Conservation (phyloP, 2,797 vertebrate species). For the Hoplostethus atlanticus region DNA sequence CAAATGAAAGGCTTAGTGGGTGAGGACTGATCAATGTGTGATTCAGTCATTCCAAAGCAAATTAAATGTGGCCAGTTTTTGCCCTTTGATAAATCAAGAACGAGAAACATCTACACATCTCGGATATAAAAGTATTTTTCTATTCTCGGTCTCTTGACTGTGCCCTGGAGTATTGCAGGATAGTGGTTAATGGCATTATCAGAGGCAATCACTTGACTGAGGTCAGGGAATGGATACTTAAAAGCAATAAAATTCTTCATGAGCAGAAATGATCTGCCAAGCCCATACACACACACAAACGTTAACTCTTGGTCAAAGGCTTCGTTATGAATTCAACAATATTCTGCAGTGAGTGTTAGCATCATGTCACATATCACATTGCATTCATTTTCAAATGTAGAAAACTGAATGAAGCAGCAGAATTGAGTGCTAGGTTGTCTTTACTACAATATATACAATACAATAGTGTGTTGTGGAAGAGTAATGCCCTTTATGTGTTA, state of each 20-base stretch:
- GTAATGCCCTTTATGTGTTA: background rate
- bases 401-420: background rate
- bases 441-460: background rate
- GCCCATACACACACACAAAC: background rate
- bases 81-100: slow-evolving; percentile 54
- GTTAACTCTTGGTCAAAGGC: slow-evolving; percentile 32
- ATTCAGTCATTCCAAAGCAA: slow-evolving; percentile 61
- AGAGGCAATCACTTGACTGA: slow-evolving; percentile 69
- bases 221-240: slow-evolving; percentile 66
- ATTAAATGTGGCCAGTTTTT: slow-evolving; percentile 55
- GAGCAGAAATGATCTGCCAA: slow-evolving; percentile 57
- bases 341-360: background rate
- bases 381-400: background rate
- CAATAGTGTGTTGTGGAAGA: background rate
- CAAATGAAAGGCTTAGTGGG: slow-evolving; percentile 50
- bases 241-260: slow-evolving; percentile 64
- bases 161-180: slow-evolving; percentile 58
- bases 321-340: slow-evolving; percentile 14
- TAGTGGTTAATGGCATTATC: slow-evolving; percentile 74
- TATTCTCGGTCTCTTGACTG: slow-evolving; percentile 60
- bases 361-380: background rate
- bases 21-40: slow-evolving; percentile 48
- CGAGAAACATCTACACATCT: slow-evolving; percentile 52
- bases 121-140: slow-evolving; percentile 63
- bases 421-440: background rate